Base-by-base conservation (phyloP, 1,140 invertebrate species). In the Drosophila punjabiensis region DNA sequence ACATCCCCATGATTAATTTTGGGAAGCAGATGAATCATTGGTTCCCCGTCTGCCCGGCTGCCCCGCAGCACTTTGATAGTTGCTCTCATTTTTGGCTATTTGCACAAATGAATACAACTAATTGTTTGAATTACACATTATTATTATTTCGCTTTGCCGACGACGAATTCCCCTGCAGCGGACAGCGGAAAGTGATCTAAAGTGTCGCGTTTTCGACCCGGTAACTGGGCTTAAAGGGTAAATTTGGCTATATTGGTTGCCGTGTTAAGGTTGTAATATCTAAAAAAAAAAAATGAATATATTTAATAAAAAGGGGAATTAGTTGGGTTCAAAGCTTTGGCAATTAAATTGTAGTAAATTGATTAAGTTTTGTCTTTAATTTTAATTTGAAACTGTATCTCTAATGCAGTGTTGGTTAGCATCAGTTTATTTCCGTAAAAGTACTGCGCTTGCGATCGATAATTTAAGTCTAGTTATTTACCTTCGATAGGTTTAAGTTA, bases 41-140 rank as follows among this genome's bases (percentile, higher is more conserved):
- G 48, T 16, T 13, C 48, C 37, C 28, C 24, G 24, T 24, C 9
- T n/a, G 32, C n/a, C 7, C 28, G 13, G 32, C 32, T 47, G 11
- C 11, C 32, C 32, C 32, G 13, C 62, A 55, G n/a, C 62, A 20
- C 35, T 39, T 56, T 55, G 61, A 43, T 68, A 43, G 37, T 70
- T 30, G 47, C 20, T 30, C 48, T 58, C 33, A 14, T 13, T 35
- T 70, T 70, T 70, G 37, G 48, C 64, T 13, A 55, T 68, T 69
- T 47, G 45, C 50, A 47, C 64, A 58, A 69, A 69, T 58, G 32
- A 71, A 69, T 37, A 69, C 50, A 56, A 69, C 65, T 71, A 71
- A 71, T 69, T 71, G 64, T 71, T 69, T 71, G 14, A 47, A 47
- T 33, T 37, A 68, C 39, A 69, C 64, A 69, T 48, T 58, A 58